phyloP scores from a whole-genome alignment of 2,113 vertebrate species.

The Polypterus bichir region DNA sequence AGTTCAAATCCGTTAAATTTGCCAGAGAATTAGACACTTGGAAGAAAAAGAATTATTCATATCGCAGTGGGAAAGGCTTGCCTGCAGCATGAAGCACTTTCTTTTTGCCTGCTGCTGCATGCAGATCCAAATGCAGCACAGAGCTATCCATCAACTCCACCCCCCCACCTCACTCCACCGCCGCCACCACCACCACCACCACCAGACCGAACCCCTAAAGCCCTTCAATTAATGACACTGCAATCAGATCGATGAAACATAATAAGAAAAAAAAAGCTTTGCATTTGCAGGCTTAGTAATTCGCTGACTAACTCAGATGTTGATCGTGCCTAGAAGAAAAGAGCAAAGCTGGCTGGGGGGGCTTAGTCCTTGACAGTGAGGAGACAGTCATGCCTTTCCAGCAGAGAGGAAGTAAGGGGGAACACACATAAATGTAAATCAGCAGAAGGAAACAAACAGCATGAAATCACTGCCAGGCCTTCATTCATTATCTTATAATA shows the following conservation, averaged over 20 bases:
- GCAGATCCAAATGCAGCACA: conserved; percentile 37
- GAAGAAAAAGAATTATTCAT: conserved; percentile 54
- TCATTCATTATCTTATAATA: too few species aligned
- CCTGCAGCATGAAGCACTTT: conserved; percentile 40
- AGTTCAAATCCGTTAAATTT: not conserved
- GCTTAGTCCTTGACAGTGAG: too few species aligned
- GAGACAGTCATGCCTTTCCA: too few species aligned
- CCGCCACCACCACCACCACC: too few species aligned
- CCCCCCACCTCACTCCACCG: not conserved
- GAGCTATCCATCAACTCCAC: conserved; percentile 49
- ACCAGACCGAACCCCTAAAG: conserved; percentile 6
- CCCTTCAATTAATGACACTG: conserved; percentile 59
- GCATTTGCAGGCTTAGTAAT: conserved; percentile 67
- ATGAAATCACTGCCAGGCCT: too few species aligned
- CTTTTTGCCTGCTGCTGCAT: conserved; percentile 41
- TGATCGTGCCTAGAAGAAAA: conserved; percentile 50
- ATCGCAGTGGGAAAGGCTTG: conserved; percentile 46
- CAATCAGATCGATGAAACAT: conserved; percentile 61
- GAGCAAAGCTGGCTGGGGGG: too few species aligned
- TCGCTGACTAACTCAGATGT: conserved; percentile 44
- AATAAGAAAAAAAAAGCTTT: conserved; percentile 57
- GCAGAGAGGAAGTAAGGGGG: too few species aligned
- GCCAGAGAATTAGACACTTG: conserved; percentile 19
- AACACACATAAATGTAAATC: too few species aligned
- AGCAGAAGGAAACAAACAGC: too few species aligned